Evolutionary conservation across 2,888 invertebrate species (phyloP), one percentile per base, ranked within the genome.

Genomic region (Agrotis clavis): DNA sequence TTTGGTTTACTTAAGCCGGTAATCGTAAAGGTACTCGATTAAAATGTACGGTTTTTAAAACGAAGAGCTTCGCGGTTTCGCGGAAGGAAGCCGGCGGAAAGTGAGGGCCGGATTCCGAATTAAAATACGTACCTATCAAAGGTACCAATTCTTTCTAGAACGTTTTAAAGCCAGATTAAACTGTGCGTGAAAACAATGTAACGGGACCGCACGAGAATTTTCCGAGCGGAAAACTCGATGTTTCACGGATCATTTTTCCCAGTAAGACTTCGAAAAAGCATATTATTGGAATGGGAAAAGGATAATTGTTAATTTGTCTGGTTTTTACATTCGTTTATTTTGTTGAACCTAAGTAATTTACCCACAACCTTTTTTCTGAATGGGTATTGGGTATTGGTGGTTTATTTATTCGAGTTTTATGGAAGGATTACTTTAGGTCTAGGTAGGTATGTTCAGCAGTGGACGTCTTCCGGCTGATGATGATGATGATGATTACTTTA

Each of bases 121-220:
- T 82, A 77, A 82, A 82, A 73, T 74, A 66, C 77, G 72, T 84
- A n/a, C n/a, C n/a, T n/a, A 79, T 82, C 73, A 81, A 80, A 80
- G 77, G 79, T 81, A 77, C 54, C 71, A 67, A 73, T 79, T 77
- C 66, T 83, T 79, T 85, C 75, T 71, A 71, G 56, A 67, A 76
- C 70, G 68, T 85, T 88, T 86, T 86, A 79, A 81, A 83, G 72
- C 78, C 79, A 81, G 77, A 86, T 88, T 85, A 83, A 87, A 85
- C 80, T 75, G 79, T 69, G 83, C 74, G 74, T 82, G 78, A 76
- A 81, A 84, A 88, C 81, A 83, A 86, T 84, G 79, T 85, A 76
- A 73, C 51, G 35, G 68, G 35, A 77, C 74, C 79, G 71, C 74
- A 76, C 50, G 64, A 67, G 69, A 66, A 18, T 66, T 65, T 72